These are phyloP conservation scores for Benthosema pterotum DNA, from an alignment of 2,797 vertebrate species.

Conservation along the genomic window DNA sequence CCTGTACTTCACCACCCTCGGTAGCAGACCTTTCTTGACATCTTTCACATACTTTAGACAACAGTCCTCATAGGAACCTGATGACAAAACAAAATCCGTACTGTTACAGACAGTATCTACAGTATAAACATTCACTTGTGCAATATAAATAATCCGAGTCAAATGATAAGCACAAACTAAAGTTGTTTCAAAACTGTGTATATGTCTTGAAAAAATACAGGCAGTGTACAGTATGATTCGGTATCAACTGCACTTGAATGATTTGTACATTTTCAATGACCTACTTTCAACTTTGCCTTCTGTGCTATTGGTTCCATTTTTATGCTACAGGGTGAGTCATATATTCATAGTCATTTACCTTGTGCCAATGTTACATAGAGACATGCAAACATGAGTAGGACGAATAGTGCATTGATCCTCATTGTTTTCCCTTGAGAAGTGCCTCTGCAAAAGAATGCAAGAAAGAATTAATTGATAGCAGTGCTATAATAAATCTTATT, in stretches of 20 bases:
- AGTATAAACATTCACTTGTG: background rate
- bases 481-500: conserved; percentile 43
- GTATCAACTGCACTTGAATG: background rate
- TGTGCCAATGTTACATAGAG: conserved; percentile 69
- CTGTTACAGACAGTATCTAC: too few relatives aligned
- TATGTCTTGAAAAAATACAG: background rate
- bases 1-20: conserved; percentile 53
- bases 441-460: conserved; percentile 32
- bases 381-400: conserved; percentile 56
- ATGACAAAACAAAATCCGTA: conserved; percentile 15
- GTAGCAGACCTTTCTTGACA: rapidly evolving
- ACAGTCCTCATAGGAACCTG: conserved; percentile 80
- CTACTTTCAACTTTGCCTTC: conserved; percentile 26
- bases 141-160: too few relatives aligned
- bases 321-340: background rate
- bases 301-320: background rate
- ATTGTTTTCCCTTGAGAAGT: conserved; percentile 56
- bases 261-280: conserved; percentile 29
- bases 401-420: conserved; percentile 60
- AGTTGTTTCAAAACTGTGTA: too few relatives aligned
- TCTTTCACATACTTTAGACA: conserved; percentile 65
- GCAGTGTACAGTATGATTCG: background rate
- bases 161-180: too few relatives aligned
- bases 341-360: conserved; percentile 58
- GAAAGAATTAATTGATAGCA: background rate